A percentile compares a stretch with the other conserved stretches of the same genome.
These are phyloP conservation scores for Cephus pulcher DNA, from an alignment of 2,888 invertebrate species.

Conservation along the genomic window DNA sequence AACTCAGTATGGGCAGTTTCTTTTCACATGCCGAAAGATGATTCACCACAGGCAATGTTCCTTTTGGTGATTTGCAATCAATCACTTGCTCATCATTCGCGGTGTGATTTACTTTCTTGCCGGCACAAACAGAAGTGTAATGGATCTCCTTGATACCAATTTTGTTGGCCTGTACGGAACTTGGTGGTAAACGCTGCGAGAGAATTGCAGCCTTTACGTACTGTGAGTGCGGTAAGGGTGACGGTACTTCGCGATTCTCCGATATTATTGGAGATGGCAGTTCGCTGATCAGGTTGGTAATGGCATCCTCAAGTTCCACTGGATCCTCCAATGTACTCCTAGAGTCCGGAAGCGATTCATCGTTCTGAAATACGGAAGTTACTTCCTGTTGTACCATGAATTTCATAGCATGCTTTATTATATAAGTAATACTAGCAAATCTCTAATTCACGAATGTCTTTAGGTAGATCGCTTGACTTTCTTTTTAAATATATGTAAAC, in stretches of 20 bases:
- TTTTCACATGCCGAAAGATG: background rate
- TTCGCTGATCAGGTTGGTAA: constrained; percentile 75
- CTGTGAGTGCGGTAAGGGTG: constrained; percentile 52
- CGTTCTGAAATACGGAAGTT: constrained; percentile 31
- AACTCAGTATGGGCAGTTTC: background rate
- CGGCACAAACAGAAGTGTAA: constrained; percentile 27
- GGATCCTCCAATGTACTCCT: constrained; percentile 77
- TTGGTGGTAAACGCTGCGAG: constrained; percentile 59
- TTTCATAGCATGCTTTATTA: background rate
- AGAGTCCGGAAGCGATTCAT: constrained; percentile 38
- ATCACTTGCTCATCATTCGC: constrained; percentile 8
- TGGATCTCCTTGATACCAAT: constrained; percentile 51
- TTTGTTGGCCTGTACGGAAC: constrained; percentile 52
- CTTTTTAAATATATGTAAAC: background rate
- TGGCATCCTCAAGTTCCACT: constrained; percentile 76
- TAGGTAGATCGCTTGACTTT: background rate
- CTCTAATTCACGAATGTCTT: background rate
- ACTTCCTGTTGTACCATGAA: background rate
- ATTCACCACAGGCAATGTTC: background rate
- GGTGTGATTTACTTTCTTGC: constrained; percentile 27
- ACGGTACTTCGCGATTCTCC: constrained; percentile 44
- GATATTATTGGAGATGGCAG: constrained; percentile 64
- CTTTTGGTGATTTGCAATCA: constrained; percentile 14
- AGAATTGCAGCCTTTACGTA: constrained; percentile 57
- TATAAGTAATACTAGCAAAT: background rate